A percentile compares a stretch with the other conserved stretches of the same genome.
phyloP scores from a whole-genome alignment of 1,140 invertebrate species.

The Capitella teleta region DNA sequence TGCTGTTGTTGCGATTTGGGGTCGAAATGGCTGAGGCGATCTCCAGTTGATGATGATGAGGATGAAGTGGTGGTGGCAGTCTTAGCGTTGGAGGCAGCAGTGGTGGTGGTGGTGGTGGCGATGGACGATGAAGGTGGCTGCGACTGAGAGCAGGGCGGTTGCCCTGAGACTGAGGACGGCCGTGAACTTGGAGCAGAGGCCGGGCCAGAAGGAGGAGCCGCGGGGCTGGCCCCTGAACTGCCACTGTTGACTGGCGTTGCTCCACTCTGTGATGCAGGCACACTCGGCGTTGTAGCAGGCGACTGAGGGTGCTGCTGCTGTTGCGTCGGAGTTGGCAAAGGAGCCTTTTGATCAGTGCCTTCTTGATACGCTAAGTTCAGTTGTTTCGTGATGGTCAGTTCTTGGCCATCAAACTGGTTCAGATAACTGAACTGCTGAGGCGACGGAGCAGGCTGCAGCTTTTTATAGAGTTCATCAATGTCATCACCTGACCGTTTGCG shows the following conservation, averaged over 20 bases:
- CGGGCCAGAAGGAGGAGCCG: background rate
- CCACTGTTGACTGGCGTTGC: background rate
- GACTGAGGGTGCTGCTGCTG: background rate
- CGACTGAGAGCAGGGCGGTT: background rate
- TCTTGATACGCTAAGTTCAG: slow-evolving; percentile 55
- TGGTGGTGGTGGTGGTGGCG: background rate
- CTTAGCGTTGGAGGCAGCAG: background rate
- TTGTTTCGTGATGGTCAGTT: slow-evolving; percentile 91
- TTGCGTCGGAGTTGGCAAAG: background rate
- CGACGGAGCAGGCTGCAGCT: slow-evolving; percentile 89
- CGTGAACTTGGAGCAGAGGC: slow-evolving; percentile 15
- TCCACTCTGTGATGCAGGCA: background rate
- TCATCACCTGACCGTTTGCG: slow-evolving; percentile 27
- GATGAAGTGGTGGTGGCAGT: background rate
- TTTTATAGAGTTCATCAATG: slow-evolving; percentile 43
- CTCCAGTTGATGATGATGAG: no score
- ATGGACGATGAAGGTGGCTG: background rate
- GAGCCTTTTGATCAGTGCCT: background rate
- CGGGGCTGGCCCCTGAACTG: background rate
- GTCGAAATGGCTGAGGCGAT: slow-evolving; percentile 1
- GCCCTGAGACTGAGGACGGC: slow-evolving; percentile 22
- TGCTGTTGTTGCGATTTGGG: background rate
- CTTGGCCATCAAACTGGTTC: slow-evolving; percentile 90
- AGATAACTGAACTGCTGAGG: slow-evolving; percentile 92
- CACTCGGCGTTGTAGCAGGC: background rate